Conservation (phyloP, 2,888 invertebrate genomes). For the Drosophila gaucha region DNA sequence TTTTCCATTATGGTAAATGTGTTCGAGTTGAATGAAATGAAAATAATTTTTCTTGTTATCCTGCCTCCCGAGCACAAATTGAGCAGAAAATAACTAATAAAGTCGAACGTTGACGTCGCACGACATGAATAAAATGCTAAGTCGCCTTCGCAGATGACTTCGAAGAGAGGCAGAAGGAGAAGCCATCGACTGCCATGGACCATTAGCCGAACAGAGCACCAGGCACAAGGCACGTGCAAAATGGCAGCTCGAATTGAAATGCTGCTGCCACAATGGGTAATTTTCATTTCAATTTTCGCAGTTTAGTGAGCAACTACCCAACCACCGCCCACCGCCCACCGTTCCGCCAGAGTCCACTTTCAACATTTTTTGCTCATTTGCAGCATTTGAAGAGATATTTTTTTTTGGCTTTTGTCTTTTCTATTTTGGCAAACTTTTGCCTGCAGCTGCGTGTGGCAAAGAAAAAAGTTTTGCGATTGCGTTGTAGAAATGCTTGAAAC, state of each 20-base stretch:
- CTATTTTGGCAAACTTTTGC: slow-evolving; percentile 68
- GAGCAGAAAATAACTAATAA: slow-evolving; percentile 83
- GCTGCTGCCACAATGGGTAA: slow-evolving; percentile 77
- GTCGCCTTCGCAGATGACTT: slow-evolving; percentile 12
- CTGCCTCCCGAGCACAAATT: slow-evolving; percentile 81
- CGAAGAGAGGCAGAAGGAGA: neutral
- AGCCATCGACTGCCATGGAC: slow-evolving; percentile 29
- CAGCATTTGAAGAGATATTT: slow-evolving; percentile 39
- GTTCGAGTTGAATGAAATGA: slow-evolving; percentile 79
- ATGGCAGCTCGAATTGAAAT: slow-evolving; percentile 70
- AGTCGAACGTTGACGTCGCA: slow-evolving; percentile 70
- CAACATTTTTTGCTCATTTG: slow-evolving; percentile 63
- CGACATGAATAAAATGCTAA: slow-evolving; percentile 69
- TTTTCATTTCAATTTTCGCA: slow-evolving; percentile 80
- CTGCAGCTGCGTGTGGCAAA: slow-evolving; percentile 51
- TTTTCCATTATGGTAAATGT: slow-evolving; percentile 67
- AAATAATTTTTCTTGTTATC: slow-evolving; percentile 82
- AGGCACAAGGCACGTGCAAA: slow-evolving; percentile 68
- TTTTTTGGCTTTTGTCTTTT: slow-evolving; percentile 6
- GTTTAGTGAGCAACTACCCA: slow-evolving; percentile 50
- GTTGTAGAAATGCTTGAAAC: slow-evolving; percentile 45
- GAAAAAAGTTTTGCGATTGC: slow-evolving; percentile 31
- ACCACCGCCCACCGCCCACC: neutral
- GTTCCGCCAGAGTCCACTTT: slow-evolving; percentile 4
- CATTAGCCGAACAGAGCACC: slow-evolving; percentile 44